A percentile compares a stretch with the other conserved stretches of the same genome.
Conservation (phyloP, 2,888 invertebrate species). For the Archips xylosteana region DNA sequence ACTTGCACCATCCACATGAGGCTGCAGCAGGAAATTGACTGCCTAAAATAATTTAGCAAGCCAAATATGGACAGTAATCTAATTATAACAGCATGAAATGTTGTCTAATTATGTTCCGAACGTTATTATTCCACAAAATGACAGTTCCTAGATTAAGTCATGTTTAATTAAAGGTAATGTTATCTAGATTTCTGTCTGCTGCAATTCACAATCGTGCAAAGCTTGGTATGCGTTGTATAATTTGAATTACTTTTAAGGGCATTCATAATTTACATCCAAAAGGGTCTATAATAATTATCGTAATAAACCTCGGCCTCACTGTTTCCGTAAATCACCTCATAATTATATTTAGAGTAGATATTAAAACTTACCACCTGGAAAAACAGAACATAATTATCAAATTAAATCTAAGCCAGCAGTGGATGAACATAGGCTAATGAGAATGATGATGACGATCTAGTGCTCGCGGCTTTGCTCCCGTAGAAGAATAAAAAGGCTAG, state of each 20-base stretch:
- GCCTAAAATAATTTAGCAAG: slow-evolving; percentile 15
- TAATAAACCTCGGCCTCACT: background rate
- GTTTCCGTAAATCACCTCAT: background rate
- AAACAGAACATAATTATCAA: no score
- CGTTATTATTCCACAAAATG: slow-evolving; percentile 35
- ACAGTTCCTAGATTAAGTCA: slow-evolving; percentile 36
- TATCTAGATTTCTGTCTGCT: slow-evolving; percentile 26
- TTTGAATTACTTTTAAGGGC: background rate
- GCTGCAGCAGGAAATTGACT: background rate
- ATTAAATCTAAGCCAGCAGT: no score
- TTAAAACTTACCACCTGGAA: no score
- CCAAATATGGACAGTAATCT: slow-evolving; percentile 32
- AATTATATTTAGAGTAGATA: background rate
- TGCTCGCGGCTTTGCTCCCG: no score
- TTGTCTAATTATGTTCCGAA: slow-evolving; percentile 24
- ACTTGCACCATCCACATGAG: no score
- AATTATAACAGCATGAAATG: slow-evolving; percentile 33
- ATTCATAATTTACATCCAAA: no score
- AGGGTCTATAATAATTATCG: background rate
- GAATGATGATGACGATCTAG: no score
- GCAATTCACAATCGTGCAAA: background rate
- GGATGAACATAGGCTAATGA: no score
- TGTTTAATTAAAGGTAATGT: slow-evolving; percentile 22
- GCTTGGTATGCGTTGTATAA: background rate
- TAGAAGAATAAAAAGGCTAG: no score